These are phyloP conservation scores for Setipinna tenuifilis DNA, from an alignment of 2,797 vertebrate species.

Conservation along the genomic window DNA sequence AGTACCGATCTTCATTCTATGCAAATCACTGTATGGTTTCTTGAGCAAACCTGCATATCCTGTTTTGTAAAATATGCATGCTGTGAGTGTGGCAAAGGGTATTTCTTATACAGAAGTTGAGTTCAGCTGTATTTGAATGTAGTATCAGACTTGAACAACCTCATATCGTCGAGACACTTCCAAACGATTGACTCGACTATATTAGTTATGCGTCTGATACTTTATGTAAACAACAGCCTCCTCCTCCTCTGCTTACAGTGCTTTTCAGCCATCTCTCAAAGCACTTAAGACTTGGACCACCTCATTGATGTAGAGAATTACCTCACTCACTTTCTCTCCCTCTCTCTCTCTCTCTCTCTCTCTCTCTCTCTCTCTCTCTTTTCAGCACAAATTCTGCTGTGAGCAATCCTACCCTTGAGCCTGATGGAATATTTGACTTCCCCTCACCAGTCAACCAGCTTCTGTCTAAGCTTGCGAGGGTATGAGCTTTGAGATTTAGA, in stretches of 20 bases:
- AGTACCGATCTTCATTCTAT: no score
- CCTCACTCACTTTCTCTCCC: background rate
- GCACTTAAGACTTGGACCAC: background rate
- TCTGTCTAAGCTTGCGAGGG: slow-evolving; percentile 83
- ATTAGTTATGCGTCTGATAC: background rate
- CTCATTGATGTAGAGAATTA: background rate
- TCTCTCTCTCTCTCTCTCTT: background rate
- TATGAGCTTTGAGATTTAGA: slow-evolving; percentile 50
- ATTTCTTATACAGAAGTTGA: background rate
- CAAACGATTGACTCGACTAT: background rate
- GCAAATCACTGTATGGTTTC: background rate
- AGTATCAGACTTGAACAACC: background rate
- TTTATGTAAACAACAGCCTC: background rate
- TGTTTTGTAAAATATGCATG: background rate
- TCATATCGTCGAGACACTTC: background rate
- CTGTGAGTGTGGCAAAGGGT: background rate
- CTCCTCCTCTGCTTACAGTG: background rate
- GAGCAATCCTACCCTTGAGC: slow-evolving; percentile 70
- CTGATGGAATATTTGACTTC: slow-evolving; percentile 72
- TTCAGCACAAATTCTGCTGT: slow-evolving; percentile 77
- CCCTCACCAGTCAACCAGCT: slow-evolving; percentile 77
- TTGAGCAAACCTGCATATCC: background rate
- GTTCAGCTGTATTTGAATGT: background rate
- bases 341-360: background rate
- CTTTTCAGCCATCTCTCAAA: background rate